A percentile compares a stretch with the other conserved stretches of the same genome.
Conservation (phyloP, 2,113 vertebrate genomes). For the Dascyllus trimaculatus region DNA sequence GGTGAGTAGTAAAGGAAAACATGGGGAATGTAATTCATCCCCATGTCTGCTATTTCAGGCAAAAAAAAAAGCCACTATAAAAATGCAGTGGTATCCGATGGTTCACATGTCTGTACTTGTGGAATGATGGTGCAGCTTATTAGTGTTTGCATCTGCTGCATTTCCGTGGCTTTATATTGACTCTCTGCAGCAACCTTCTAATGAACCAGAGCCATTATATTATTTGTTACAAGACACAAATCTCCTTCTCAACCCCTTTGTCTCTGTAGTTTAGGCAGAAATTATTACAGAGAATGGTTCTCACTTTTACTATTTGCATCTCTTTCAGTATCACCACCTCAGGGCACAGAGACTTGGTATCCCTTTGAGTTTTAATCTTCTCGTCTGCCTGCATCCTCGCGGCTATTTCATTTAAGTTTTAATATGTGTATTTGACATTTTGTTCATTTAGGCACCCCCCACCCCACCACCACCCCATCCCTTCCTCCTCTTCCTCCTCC, state of each 20-base stretch:
- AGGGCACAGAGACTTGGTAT: conserved; percentile 70
- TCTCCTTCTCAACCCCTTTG: conserved; percentile 41
- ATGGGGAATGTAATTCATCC: conserved; percentile 19
- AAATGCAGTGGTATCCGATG: conserved; percentile 25
- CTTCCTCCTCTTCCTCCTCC: neutral
- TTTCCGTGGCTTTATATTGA: conserved; percentile 34
- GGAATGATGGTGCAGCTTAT: conserved; percentile 4
- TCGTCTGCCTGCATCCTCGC: conserved; percentile 78
- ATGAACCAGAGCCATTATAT: conserved; percentile 39
- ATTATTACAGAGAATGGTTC: conserved; percentile 52
- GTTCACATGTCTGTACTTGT: conserved; percentile 5
- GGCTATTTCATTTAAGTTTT: conserved; percentile 86
- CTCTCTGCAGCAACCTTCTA: conserved; percentile 15
- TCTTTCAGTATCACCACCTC: conserved; percentile 74
- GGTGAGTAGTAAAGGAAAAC: conserved; percentile 42
- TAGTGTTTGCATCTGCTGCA: conserved; percentile 21
- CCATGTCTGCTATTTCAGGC: neutral
- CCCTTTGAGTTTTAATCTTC: conserved; percentile 84
- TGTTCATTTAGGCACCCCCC: conserved; percentile 75
- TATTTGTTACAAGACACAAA: conserved; percentile 43
- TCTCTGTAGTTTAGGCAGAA: conserved; percentile 57
- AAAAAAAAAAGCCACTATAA: conserved; percentile 5
- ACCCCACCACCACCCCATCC: neutral
- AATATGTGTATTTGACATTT: conserved; percentile 86
- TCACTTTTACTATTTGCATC: conserved; percentile 78